Percentiles rank a stretch among this genome's conserved stretches.
phyloP scores from a whole-genome alignment of 2,888 invertebrate species.

The Caenorhabditis drosophilae region DNA sequence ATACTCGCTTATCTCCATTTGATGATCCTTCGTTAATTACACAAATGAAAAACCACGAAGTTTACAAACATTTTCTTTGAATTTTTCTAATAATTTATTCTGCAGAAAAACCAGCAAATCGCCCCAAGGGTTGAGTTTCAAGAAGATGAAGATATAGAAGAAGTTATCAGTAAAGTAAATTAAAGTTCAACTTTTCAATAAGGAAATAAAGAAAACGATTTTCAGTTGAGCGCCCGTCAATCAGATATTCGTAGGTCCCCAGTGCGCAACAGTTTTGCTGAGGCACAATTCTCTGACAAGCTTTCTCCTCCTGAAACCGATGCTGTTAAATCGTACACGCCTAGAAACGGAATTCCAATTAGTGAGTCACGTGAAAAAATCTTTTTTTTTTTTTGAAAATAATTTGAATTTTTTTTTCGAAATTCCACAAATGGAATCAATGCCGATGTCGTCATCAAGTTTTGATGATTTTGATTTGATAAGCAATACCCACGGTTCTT shows the following conservation, averaged over 20 bases:
- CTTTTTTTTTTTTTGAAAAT: background rate
- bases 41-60: constrained; percentile 1
- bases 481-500: no score
- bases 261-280: constrained; percentile 38
- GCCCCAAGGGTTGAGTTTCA: constrained; percentile 38
- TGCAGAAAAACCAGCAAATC: background rate
- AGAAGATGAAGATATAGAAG: constrained; percentile 49
- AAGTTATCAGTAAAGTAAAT: constrained; percentile 41
- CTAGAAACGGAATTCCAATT: constrained; percentile 35
- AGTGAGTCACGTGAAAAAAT: constrained; percentile 7
- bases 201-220: background rate
- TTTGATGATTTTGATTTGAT: no score
- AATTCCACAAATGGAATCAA: constrained; percentile 1
- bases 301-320: constrained; percentile 29
- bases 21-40: constrained; percentile 26
- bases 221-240: constrained; percentile 32
- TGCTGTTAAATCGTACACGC: constrained; percentile 36
- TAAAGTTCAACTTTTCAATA: background rate
- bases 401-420: constrained; percentile 2
- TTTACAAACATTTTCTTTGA: background rate
- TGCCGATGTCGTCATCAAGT: no score
- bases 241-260: constrained; percentile 48
- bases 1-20: constrained; percentile 49
- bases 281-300: constrained; percentile 35
- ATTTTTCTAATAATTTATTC: background rate